These are phyloP conservation scores for Drosophila fungiperda DNA, from an alignment of 2,888 invertebrate genomes.

Conservation along the genomic window DNA sequence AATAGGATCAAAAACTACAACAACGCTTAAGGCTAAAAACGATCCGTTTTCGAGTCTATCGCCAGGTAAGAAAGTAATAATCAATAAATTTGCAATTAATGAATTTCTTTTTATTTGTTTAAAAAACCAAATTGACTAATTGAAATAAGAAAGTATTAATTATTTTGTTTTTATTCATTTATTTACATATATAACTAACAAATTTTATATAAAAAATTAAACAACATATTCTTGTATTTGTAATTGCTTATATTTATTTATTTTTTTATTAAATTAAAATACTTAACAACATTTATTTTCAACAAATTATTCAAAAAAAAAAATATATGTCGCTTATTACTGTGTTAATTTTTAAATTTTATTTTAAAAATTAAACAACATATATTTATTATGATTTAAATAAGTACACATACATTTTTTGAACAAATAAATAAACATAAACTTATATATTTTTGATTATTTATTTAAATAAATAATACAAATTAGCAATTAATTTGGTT, in stretches of 20 bases:
- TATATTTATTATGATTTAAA: not conserved
- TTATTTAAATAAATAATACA: not conserved
- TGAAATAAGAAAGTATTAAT: not conserved
- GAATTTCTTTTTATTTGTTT: not conserved
- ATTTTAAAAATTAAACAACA: not conserved
- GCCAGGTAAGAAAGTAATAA: constrained; percentile 49
- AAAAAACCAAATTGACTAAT: not conserved
- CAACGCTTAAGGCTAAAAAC: constrained; percentile 40
- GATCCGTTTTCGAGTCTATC: constrained; percentile 50
- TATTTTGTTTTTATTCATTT: not conserved
- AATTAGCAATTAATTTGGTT: no score
- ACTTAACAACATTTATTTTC: no score
- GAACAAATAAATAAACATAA: not conserved
- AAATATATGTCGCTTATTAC: not conserved
- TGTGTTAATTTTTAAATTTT: not conserved
- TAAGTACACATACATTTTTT: not conserved
- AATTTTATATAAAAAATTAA: not conserved
- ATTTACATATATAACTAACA: not conserved
- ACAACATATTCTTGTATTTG: not conserved
- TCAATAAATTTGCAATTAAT: not conserved
- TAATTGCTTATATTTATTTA: not conserved
- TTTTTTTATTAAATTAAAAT: not conserved
- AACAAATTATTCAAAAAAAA: not conserved
- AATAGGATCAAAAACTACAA: constrained; percentile 3
- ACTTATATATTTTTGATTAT: not conserved